Percentiles rank a stretch among this genome's conserved stretches.
Evolutionary conservation across 37 sponge, comb jelly and placozoan genomes (phyloP).

Genomic region (Aplysina aerophoba): DNA sequence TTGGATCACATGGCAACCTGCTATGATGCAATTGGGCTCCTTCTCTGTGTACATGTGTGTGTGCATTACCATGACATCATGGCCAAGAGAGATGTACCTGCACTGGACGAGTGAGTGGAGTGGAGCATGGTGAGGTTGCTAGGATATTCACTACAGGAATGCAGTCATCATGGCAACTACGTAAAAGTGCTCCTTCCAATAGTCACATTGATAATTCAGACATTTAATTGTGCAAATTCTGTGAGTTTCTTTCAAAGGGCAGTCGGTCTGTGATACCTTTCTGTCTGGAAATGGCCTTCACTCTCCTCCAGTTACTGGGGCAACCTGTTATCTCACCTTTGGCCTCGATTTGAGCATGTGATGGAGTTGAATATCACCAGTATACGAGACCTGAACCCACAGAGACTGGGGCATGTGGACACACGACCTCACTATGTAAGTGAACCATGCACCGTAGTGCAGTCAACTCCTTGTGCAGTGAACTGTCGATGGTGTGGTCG

Average conservation of each 20-base stretch:
- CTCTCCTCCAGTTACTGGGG: slow-evolving; percentile 80
- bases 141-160: background rate
- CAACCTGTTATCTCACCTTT: slow-evolving; percentile 72
- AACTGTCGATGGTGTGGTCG: too few relatives aligned
- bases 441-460: background rate
- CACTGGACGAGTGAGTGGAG: slow-evolving; percentile 58
- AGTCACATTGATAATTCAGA: background rate
- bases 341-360: slow-evolving; percentile 89
- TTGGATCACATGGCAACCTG: slow-evolving; percentile 67
- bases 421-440: slow-evolving; percentile 95
- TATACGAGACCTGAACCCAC: slow-evolving; percentile 83
- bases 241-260: background rate
- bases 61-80: slow-evolving; percentile 83
- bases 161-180: background rate
- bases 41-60: slow-evolving; percentile 91
- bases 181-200: too few relatives aligned
- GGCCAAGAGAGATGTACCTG: slow-evolving; percentile 56
- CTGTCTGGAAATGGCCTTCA: background rate
- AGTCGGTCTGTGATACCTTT: background rate
- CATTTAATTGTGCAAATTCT: slow-evolving; percentile 2
- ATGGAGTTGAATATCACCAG: slow-evolving; percentile 88
- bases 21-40: slow-evolving; percentile 92
- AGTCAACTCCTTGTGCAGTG: background rate
- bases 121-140: background rate
- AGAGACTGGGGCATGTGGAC: slow-evolving; percentile 86